phyloP scores from a whole-genome alignment of 2,888 invertebrate species.

The Zaprionus lineosus region DNA sequence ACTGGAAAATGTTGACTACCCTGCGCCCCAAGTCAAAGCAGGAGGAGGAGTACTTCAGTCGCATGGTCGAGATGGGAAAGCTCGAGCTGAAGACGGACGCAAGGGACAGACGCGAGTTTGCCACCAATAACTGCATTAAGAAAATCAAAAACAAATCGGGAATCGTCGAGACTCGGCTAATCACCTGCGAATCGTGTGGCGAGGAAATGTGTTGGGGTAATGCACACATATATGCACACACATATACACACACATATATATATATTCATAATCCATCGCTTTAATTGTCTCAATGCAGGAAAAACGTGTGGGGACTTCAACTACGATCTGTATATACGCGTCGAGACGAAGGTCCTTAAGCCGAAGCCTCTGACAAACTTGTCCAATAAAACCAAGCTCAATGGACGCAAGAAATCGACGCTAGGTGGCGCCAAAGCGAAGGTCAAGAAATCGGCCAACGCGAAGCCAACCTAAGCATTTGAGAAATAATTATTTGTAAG shows the following conservation, averaged over 20 bases:
- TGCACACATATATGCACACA: neutral
- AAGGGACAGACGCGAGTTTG: constrained; percentile 87
- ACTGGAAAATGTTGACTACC: constrained; percentile 97
- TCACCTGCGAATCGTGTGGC: constrained; percentile 90
- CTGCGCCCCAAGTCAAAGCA: constrained; percentile 90
- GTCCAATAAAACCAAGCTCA: constrained; percentile 73
- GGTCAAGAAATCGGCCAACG: constrained; percentile 69
- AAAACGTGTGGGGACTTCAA: constrained; percentile 82
- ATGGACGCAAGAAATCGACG: constrained; percentile 76
- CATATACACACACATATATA: neutral
- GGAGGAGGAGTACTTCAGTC: constrained; percentile 94
- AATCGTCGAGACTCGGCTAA: constrained; percentile 89
- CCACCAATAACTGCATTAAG: constrained; percentile 87
- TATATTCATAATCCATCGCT: too few relatives aligned
- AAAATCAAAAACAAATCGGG: constrained; percentile 93
- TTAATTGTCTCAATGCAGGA: constrained; percentile 55
- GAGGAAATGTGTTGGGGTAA: constrained; percentile 92
- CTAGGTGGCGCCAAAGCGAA: constrained; percentile 67
- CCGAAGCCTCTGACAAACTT: constrained; percentile 70
- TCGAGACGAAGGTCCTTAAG: constrained; percentile 80
- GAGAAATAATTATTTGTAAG: neutral
- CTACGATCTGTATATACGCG: constrained; percentile 82
- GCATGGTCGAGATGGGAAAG: constrained; percentile 92
- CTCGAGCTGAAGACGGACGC: constrained; percentile 88
- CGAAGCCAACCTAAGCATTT: constrained; percentile 28